Evolutionary conservation across 2,113 vertebrate genomes (phyloP).

Genomic region (Phoxinus phoxinus): DNA sequence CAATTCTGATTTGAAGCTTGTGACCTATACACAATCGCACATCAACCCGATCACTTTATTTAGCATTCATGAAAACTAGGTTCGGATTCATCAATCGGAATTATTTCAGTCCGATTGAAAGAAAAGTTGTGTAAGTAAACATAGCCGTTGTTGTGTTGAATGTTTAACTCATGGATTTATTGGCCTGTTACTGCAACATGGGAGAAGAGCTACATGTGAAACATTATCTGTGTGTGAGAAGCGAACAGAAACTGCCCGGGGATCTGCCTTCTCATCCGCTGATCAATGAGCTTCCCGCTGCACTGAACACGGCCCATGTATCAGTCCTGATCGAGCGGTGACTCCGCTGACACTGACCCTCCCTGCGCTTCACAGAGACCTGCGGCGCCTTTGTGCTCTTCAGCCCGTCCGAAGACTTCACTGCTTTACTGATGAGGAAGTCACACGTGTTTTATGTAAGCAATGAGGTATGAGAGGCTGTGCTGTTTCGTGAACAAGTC

Average conservation of each 20-base stretch:
- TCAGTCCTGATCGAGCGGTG: neutral
- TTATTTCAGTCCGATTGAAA: too few species aligned
- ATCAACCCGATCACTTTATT: too few species aligned
- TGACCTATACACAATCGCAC: too few species aligned
- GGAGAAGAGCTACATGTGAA: neutral
- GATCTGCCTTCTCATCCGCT: neutral
- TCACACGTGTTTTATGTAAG: neutral
- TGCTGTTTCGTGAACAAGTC: too few species aligned
- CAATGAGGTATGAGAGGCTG: too few species aligned
- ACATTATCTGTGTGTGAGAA: conserved; percentile 3
- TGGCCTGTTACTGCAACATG: neutral
- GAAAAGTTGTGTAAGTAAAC: too few species aligned
- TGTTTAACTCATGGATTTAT: conserved; percentile 1
- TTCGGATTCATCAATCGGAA: too few species aligned
- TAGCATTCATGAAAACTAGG: too few species aligned
- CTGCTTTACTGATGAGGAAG: neutral
- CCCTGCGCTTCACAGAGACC: neutral
- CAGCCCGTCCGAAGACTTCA: neutral
- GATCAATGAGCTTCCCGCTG: neutral
- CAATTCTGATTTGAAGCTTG: too few species aligned
- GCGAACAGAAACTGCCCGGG: neutral
- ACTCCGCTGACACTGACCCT: neutral
- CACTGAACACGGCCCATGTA: neutral
- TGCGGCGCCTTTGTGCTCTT: neutral
- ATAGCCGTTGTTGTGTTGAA: neutral